Evolutionary conservation across 2,888 invertebrate genomes (phyloP).

Genomic region (Polydesmus complanatus): DNA sequence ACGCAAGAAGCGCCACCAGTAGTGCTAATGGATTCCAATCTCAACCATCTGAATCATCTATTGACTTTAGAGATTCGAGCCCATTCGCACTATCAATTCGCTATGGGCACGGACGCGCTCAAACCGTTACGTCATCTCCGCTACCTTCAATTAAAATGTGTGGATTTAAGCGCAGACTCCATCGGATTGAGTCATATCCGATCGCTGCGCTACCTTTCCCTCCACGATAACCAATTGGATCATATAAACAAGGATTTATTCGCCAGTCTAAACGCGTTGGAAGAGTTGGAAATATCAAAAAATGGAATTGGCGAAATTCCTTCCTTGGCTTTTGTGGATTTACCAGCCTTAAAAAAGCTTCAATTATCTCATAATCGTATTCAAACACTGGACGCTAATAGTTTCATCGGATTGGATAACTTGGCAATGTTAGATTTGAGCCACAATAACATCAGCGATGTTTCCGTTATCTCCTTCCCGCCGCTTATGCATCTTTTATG

Average conservation of each 20-base stretch:
- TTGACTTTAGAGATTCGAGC: constrained; percentile 45
- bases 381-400: constrained; percentile 12
- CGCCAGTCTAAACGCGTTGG: constrained; percentile 7
- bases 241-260: constrained; percentile 10
- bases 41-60: constrained; percentile 39
- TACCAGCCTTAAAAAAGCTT: constrained; percentile 13
- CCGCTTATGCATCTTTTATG: constrained; percentile 25
- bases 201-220: constrained; percentile 44
- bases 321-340: constrained; percentile 8
- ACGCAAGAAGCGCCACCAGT: constrained; percentile 39
- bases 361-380: constrained; percentile 13
- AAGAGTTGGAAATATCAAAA: constrained; percentile 13
- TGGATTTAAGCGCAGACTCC: constrained; percentile 45
- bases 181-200: constrained; percentile 51
- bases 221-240: constrained; percentile 43
- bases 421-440: constrained; percentile 47
- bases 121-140: constrained; percentile 40
- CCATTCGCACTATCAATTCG: constrained; percentile 17
- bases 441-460: constrained; percentile 48
- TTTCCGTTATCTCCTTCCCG: constrained; percentile 54
- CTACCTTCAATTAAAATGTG: constrained; percentile 45
- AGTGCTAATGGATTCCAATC: constrained; percentile 35
- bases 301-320: constrained; percentile 13
- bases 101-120: constrained; percentile 30
- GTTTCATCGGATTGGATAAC: constrained; percentile 12